Evolutionary conservation across 2,113 vertebrate genomes (phyloP).

Genomic region (Burhinus bistriatus): DNA sequence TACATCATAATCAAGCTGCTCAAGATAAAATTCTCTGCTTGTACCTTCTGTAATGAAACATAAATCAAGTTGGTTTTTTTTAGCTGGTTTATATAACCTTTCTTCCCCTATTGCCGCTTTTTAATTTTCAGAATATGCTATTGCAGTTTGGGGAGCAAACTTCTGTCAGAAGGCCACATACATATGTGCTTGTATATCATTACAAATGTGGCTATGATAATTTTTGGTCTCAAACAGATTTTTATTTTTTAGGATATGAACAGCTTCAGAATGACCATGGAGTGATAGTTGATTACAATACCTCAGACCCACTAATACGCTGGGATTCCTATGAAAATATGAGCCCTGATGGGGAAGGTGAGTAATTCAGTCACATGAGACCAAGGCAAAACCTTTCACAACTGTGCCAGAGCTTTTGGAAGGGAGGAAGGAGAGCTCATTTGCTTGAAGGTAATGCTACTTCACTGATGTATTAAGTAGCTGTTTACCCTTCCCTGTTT

Average conservation of each 20-base stretch:
- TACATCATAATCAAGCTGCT: neutral
- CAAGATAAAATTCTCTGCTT: neutral
- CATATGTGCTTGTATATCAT: neutral
- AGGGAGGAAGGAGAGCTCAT: neutral
- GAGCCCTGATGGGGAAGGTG: constrained; percentile 85
- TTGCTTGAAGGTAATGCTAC: neutral
- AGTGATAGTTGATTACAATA: constrained; percentile 87
- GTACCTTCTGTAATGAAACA: neutral
- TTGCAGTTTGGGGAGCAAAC: neutral
- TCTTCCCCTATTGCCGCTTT: neutral
- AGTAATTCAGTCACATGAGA: neutral
- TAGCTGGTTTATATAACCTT: neutral
- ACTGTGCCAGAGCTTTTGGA: neutral
- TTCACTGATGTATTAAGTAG: neutral
- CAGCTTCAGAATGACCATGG: constrained; percentile 81
- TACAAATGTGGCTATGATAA: neutral
- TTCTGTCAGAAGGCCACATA: neutral
- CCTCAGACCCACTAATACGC: constrained; percentile 83
- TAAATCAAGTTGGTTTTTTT: neutral
- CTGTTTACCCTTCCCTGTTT: neutral
- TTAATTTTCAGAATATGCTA: neutral
- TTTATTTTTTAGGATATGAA: constrained; percentile 75
- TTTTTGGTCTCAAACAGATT: neutral
- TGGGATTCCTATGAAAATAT: constrained; percentile 95
- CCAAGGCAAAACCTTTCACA: neutral